Base-by-base conservation (phyloP, 2,888 invertebrate genomes). In the Urechis unicinctus region DNA sequence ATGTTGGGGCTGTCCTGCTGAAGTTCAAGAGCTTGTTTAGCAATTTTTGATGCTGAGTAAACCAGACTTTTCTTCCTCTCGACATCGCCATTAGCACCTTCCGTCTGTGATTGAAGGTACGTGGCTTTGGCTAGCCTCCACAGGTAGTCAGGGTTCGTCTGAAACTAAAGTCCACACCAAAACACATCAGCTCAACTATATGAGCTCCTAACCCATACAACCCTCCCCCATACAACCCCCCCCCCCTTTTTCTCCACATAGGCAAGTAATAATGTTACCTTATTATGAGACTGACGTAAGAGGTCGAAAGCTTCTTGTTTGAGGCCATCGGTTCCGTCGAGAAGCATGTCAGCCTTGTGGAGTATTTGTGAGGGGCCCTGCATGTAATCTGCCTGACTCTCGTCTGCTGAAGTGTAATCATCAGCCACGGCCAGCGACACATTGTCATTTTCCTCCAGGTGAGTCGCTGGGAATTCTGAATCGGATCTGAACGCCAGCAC, bases 1-100 rank as follows among this genome's bases (percentile, higher is more conserved):
- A 84, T 82, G 66, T 85, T 82, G 0, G 83, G 78, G 66, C 82
- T 79, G 24, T 78, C 69, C 1, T 80, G 73, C 58, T 82, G 78
- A 2, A 83, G 58, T 48, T 80, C 70, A 26, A 87, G 69, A 24
- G 85, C 82, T 57, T 73, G 72, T 52, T 81, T 75, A 52, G 85
- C 86, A 59, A 80, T 80, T 41, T 82, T 79, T 48, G 83, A 78
- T 48, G 86, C 85, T 58, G 68, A 63, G 60, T 73, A 76, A 21
- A 75, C 65, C 24, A 77, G 61, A 48, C 70, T 68, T 59, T 79
- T 79, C 62, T 76, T 75, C 55, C 65, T 69, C 21, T 74, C 74
- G 21, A 61, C 56, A 50, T 78, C 69, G 5, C 73, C 75, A 26
- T 64, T 56, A 22, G 61, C 65, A 31, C 70, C 72, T 31, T 68